Evolutionary conservation across 1,140 invertebrate species (phyloP).

Genomic region (Matsumurasca onukii): DNA sequence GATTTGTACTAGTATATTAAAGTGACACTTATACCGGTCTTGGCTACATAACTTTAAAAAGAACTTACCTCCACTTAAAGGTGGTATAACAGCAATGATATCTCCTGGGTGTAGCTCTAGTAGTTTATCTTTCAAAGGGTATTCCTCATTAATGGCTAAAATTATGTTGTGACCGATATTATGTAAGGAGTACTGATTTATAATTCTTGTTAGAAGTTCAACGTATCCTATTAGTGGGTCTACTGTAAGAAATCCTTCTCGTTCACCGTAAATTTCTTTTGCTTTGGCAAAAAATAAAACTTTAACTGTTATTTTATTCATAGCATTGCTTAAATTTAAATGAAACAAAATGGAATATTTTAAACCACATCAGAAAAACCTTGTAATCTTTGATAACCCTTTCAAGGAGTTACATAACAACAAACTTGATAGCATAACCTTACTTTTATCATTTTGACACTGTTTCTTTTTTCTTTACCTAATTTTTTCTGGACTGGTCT

Average conservation of each 20-base stretch:
- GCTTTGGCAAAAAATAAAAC: slow-evolving; percentile 87
- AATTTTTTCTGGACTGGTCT: no score
- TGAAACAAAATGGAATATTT: no score
- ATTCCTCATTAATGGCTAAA: slow-evolving; percentile 79
- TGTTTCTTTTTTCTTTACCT: no score
- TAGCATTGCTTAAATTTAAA: slow-evolving; percentile 26
- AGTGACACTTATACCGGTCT: not conserved
- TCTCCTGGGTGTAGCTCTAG: slow-evolving; percentile 38
- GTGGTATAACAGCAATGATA: slow-evolving; percentile 41
- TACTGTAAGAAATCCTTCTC: slow-evolving; percentile 55
- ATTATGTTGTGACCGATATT: slow-evolving; percentile 70
- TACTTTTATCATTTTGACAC: no score
- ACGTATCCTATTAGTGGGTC: slow-evolving; percentile 51
- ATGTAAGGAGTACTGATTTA: slow-evolving; percentile 62
- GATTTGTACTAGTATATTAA: not conserved
- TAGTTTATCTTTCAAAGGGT: slow-evolving; percentile 50
- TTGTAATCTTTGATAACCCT: no score
- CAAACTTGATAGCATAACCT: no score
- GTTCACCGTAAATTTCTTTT: slow-evolving; percentile 70
- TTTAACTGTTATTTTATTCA: slow-evolving; percentile 52
- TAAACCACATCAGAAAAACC: no score
- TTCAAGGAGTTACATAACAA: no score
- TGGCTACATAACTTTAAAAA: not conserved
- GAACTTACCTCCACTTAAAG: slow-evolving; percentile 47
- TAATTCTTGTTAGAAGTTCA: slow-evolving; percentile 59